A percentile compares a stretch with the other conserved stretches of the same genome.
Evolutionary conservation across 2,113 vertebrate genomes (phyloP).

Genomic region (Pachypanchax playfairii): DNA sequence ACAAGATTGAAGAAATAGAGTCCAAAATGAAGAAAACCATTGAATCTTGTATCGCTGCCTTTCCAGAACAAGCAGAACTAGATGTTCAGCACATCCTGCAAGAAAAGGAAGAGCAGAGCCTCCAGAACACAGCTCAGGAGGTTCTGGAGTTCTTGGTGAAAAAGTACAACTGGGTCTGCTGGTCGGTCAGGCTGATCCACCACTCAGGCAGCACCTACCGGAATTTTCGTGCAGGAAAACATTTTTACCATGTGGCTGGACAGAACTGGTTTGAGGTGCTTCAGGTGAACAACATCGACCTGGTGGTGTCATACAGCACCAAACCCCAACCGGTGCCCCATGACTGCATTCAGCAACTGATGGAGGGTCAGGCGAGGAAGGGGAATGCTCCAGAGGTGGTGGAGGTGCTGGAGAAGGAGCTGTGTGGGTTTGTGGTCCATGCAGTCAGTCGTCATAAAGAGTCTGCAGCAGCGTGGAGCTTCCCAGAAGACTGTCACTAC

Average conservation of each 20-base stretch:
- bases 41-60: conserved; percentile 66
- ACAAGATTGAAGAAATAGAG: conserved; percentile 75
- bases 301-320: conserved; percentile 78
- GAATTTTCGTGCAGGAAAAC: conserved; percentile 76
- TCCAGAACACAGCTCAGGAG: conserved; percentile 57
- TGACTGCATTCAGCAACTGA: conserved; percentile 65
- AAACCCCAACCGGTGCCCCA: conserved; percentile 64
- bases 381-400: conserved; percentile 65
- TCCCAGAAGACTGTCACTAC: conserved; percentile 80
- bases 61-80: conserved; percentile 73
- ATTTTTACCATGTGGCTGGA: conserved; percentile 75
- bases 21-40: conserved; percentile 76
- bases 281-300: conserved; percentile 69
- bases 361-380: conserved; percentile 73
- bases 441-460: conserved; percentile 78
- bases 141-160: conserved; percentile 72
- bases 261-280: conserved; percentile 75
- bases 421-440: conserved; percentile 76
- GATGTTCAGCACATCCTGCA: conserved; percentile 71
- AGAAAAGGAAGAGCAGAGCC: conserved; percentile 48
- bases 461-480: conserved; percentile 72
- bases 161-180: conserved; percentile 82
- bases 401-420: conserved; percentile 69
- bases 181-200: conserved; percentile 80
- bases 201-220: conserved; percentile 69